Conservation (phyloP, 1,140 invertebrate species). For the roundworm (Caenorhabditis elegans) region WBcel235 BX284605.5:13858001-13858500, state of each 20-base stretch:
- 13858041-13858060: too few species aligned
- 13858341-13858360: not conserved
- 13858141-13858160: not conserved
- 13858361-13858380: conserved; percentile 16
- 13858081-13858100: not conserved
- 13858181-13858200: not conserved
- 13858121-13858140: not conserved
- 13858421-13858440: not conserved
- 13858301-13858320: not conserved
- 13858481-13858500: too few species aligned
- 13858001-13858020: too few species aligned
- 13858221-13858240: too few species aligned
- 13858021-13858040: too few species aligned
- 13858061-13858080: conserved; percentile 6
- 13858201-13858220: not conserved
- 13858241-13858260: too few species aligned
- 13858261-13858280: not conserved
- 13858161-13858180: conserved; percentile 1
- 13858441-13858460: not conserved
- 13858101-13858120: not conserved
- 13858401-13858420: not conserved
- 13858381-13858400: not conserved
- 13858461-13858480: not conserved
- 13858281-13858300: not conserved
- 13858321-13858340: not conserved